phyloP scores from a whole-genome alignment of 2,113 vertebrate species.

The Sebastes schlegelii region DNA sequence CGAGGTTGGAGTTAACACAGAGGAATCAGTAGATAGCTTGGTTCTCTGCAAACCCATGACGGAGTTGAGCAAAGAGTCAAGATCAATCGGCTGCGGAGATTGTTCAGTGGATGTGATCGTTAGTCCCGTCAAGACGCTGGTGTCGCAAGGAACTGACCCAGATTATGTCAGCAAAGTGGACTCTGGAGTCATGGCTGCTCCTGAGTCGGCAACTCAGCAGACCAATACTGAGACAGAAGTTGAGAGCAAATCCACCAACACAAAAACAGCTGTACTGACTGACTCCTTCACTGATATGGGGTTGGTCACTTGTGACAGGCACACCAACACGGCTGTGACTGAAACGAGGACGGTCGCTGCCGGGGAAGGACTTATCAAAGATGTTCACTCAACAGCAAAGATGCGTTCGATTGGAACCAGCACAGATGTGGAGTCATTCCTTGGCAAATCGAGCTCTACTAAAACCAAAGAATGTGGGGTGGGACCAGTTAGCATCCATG shows the following conservation, averaged over 20 bases:
- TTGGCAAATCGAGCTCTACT: constrained; percentile 76
- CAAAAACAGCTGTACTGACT: constrained; percentile 54
- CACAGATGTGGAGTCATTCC: constrained; percentile 73
- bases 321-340: constrained; percentile 86
- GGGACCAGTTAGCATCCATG: constrained; percentile 88
- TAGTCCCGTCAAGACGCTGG: constrained; percentile 70
- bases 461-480: constrained; percentile 93
- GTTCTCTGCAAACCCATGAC: constrained; percentile 50
- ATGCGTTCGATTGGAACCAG: constrained; percentile 89
- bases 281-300: constrained; percentile 87
- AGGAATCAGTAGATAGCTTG: constrained; percentile 64
- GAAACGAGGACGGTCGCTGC: constrained; percentile 88
- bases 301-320: constrained; percentile 84
- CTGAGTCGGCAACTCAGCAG: constrained; percentile 79
- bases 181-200: constrained; percentile 83
- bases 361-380: constrained; percentile 94
- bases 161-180: constrained; percentile 81
- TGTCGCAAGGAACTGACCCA: constrained; percentile 82
- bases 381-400: constrained; percentile 82
- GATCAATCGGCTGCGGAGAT: constrained; percentile 90
- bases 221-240: constrained; percentile 84
- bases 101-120: constrained; percentile 86
- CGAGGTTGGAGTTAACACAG: constrained; percentile 89
- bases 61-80: constrained; percentile 62
- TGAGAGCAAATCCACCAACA: constrained; percentile 86